Conservation (phyloP, 2,113 vertebrate species). For the Tauraco erythrolophus region DNA sequence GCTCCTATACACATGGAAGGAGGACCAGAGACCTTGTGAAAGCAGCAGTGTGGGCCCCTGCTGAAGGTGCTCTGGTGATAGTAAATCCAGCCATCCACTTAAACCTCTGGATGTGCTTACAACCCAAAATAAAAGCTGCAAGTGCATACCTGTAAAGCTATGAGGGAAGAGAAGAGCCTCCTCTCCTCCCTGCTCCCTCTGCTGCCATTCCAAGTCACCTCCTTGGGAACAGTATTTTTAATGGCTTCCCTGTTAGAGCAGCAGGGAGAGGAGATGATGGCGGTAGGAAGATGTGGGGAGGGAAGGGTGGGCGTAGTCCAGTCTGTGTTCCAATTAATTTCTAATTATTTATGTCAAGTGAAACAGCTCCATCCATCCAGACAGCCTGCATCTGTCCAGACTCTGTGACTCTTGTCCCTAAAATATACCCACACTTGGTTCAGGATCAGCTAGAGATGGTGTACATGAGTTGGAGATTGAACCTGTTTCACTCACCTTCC, state of each 20-base stretch:
- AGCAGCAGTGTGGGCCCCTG: not conserved
- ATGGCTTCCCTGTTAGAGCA: not conserved
- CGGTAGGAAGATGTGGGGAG: not conserved
- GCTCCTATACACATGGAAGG: not conserved
- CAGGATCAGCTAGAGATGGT: not conserved
- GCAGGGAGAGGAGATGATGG: not conserved
- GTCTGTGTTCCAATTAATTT: not conserved
- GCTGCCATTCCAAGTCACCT: not conserved
- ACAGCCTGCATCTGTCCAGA: not conserved
- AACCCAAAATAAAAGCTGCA: not conserved
- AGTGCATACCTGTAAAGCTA: not conserved
- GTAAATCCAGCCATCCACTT: not conserved
- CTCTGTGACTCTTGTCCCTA: not conserved
- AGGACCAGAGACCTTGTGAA: not conserved
- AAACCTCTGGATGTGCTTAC: not conserved
- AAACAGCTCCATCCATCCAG: not conserved
- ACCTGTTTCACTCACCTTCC: not conserved
- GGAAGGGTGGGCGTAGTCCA: not conserved
- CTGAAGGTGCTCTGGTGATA: not conserved
- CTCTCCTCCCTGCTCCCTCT: not conserved
- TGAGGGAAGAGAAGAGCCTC: not conserved
- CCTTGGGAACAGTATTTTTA: not conserved
- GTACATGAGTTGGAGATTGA: not conserved
- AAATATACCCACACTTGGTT: not conserved
- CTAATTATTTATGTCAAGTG: not conserved